These are phyloP conservation scores for Arion vulgaris DNA, from an alignment of 1,140 invertebrate genomes.

Conservation along the genomic window DNA sequence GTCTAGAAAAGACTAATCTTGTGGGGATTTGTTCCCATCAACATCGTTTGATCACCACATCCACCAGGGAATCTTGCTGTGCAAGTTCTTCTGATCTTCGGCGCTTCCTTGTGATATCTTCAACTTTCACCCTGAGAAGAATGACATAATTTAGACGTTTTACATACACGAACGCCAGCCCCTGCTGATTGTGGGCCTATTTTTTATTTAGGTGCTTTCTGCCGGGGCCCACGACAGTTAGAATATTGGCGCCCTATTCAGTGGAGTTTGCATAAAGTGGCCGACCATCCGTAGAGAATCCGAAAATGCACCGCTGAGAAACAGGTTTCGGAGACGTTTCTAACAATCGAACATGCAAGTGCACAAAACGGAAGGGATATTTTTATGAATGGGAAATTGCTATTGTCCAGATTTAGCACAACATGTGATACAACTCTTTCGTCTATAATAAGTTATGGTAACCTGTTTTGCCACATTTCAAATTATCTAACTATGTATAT, in stretches of 20 bases:
- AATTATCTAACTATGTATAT: not conserved
- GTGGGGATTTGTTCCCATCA: not conserved
- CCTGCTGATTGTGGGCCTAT: not conserved
- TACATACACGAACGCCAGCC: not conserved
- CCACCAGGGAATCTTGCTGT: not conserved
- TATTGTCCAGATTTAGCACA: not conserved
- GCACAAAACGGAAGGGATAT: not conserved
- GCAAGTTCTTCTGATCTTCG: not conserved
- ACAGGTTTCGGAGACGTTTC: not conserved
- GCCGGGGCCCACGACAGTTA: too few species aligned
- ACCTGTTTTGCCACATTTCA: not conserved
- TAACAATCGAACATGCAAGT: not conserved
- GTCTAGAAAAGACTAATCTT: not conserved
- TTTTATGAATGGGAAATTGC: not conserved
- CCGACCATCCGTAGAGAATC: not conserved
- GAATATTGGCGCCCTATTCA: not conserved
- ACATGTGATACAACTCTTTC: not conserved
- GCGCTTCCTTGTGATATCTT: not conserved
- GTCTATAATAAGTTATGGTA: not conserved
- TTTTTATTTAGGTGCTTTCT: not conserved
- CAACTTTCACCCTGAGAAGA: not conserved
- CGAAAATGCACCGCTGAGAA: not conserved
- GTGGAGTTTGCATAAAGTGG: not conserved
- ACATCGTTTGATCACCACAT: not conserved
- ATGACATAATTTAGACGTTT: slow-evolving; percentile 5